phyloP scores from a whole-genome alignment of 2,797 vertebrate species.

The Gallinago stenura region DNA sequence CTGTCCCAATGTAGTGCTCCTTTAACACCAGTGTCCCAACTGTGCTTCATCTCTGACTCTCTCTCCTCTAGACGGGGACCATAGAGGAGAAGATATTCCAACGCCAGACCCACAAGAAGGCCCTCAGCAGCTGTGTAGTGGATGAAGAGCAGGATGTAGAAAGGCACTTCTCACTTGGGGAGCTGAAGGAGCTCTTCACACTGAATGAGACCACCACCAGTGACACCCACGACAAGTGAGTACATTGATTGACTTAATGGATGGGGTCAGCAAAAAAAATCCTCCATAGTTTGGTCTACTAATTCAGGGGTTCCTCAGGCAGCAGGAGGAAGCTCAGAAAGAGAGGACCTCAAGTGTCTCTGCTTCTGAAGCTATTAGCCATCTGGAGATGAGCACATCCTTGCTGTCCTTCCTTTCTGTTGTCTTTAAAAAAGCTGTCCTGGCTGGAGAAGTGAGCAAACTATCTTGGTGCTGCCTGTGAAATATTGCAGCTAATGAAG shows the following conservation, averaged over 20 bases:
- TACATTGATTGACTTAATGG: background rate
- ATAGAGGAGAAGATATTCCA: slow-evolving; percentile 99
- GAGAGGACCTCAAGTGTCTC: background rate
- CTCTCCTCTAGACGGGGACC: slow-evolving; percentile 87
- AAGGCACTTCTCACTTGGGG: slow-evolving; percentile 94
- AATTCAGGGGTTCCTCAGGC: background rate
- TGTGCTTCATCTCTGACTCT: background rate
- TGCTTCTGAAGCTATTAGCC: background rate
- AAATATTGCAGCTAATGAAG: background rate
- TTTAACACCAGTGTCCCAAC: background rate
- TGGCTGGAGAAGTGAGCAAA: background rate
- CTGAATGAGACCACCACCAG: slow-evolving; percentile 88
- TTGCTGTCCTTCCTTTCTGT: background rate
- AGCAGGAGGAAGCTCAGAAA: background rate
- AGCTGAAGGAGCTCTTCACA: slow-evolving; percentile 91
- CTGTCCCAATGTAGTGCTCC: rapidly evolving
- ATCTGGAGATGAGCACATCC: background rate
- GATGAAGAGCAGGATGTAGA: slow-evolving; percentile 96
- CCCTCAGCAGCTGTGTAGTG: slow-evolving; percentile 96
- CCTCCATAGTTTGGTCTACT: background rate
- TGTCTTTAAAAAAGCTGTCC: background rate
- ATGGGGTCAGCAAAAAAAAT: background rate
- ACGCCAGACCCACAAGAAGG: slow-evolving; percentile 97
- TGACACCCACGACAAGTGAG: slow-evolving; percentile 94
- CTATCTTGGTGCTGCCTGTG: background rate